A percentile compares a stretch with the other conserved stretches of the same genome.
Conservation (phyloP, 2,888 invertebrate genomes). For the Asteroscopus sphinx region DNA sequence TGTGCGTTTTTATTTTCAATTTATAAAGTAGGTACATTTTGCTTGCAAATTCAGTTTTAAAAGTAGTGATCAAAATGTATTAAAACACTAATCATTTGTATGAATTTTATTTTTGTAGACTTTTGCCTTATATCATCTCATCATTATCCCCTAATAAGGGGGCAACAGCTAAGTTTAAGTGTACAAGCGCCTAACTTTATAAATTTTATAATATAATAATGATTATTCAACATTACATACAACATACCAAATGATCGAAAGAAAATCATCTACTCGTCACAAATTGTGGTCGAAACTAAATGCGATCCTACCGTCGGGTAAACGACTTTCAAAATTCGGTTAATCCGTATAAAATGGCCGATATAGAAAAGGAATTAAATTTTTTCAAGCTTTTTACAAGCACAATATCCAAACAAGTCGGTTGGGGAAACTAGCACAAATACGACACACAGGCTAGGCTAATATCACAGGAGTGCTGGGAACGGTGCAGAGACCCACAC, state of each 20-base stretch:
- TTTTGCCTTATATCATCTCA: constrained; percentile 47
- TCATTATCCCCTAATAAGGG: constrained; percentile 69
- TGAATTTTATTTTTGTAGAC: constrained; percentile 58
- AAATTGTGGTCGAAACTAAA: constrained; percentile 73
- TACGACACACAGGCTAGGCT: constrained; percentile 89
- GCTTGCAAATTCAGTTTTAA: constrained; percentile 69
- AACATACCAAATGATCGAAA: constrained; percentile 73
- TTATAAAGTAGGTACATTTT: constrained; percentile 81
- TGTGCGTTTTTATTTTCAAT: constrained; percentile 81
- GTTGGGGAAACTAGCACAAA: constrained; percentile 88
- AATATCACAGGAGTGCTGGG: constrained; percentile 90
- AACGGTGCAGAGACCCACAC: constrained; percentile 79
- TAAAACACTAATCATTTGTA: constrained; percentile 48
- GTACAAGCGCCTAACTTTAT: constrained; percentile 74
- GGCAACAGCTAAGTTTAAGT: constrained; percentile 68
- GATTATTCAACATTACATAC: constrained; percentile 74
- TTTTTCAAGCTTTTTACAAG: constrained; percentile 81
- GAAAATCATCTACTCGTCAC: constrained; percentile 73
- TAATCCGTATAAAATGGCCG: constrained; percentile 84
- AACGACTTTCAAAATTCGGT: constrained; percentile 79
- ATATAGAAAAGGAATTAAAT: constrained; percentile 75
- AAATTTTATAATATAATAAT: constrained; percentile 72
- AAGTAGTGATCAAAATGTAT: constrained; percentile 71
- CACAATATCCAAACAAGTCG: constrained; percentile 81
- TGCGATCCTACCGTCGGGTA: constrained; percentile 76